Evolutionary conservation across 2,888 invertebrate genomes (phyloP).

Genomic region (Clitarchus hookeri): DNA sequence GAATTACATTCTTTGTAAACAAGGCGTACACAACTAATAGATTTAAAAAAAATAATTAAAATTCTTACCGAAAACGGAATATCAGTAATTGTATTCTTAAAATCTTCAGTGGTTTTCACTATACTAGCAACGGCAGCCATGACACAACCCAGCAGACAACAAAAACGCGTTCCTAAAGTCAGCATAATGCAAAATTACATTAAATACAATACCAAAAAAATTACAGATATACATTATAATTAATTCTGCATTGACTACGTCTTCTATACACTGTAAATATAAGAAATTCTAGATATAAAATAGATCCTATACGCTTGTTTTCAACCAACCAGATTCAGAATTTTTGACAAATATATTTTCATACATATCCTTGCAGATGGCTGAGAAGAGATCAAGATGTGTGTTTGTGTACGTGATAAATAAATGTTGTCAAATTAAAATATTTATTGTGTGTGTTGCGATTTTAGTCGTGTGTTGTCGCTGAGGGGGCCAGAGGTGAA

Average conservation of each 20-base stretch:
- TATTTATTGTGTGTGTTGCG: constrained; percentile 25
- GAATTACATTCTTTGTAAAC: too few species aligned
- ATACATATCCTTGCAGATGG: constrained; percentile 36
- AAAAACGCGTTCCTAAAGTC: neutral
- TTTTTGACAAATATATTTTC: neutral
- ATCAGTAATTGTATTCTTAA: neutral
- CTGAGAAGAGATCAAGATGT: constrained; percentile 37
- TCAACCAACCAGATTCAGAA: neutral
- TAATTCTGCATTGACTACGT: neutral
- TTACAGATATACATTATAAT: neutral
- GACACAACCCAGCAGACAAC: constrained; percentile 7
- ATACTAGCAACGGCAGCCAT: constrained; percentile 4
- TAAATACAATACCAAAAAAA: neutral
- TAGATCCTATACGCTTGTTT: neutral
- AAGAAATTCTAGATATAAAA: neutral
- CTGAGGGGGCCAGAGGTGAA: neutral
- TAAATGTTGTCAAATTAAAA: constrained; percentile 33
- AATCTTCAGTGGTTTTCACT: neutral
- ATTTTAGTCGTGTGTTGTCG: constrained; percentile 16
- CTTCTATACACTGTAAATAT: neutral
- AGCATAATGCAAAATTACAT: neutral
- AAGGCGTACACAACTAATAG: too few species aligned
- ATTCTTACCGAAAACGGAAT: neutral
- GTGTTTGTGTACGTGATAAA: constrained; percentile 36
- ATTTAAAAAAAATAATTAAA: neutral